phyloP scores from a whole-genome alignment of 2,797 vertebrate species.

The Pangasius krempfi region DNA sequence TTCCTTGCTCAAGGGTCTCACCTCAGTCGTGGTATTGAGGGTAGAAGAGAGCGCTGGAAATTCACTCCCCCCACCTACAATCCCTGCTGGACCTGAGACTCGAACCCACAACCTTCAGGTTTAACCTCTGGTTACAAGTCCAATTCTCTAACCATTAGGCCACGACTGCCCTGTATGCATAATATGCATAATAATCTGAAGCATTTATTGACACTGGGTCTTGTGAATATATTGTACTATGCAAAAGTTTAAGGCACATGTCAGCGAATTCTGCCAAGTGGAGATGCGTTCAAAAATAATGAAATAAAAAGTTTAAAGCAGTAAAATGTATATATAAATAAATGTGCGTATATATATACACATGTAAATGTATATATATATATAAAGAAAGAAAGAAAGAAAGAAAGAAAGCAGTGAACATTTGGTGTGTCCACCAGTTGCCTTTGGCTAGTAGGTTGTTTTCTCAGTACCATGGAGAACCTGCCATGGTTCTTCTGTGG shows the following conservation, averaged over 20 bases:
- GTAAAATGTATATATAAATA: neutral
- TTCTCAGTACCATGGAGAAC: neutral
- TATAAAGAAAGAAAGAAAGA: no score
- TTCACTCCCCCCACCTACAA: no score
- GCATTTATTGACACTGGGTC: neutral
- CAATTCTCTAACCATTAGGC: no score
- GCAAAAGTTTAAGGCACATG: neutral
- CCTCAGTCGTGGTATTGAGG: no score
- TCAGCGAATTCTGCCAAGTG: neutral
- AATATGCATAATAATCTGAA: neutral
- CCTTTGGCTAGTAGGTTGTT: neutral
- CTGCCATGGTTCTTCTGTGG: neutral
- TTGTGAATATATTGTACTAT: neutral
- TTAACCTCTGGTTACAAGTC: no score
- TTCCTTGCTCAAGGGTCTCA: no score
- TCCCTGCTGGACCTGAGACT: no score
- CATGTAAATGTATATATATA: no score
- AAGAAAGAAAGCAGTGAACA: neutral
- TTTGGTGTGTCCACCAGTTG: neutral
- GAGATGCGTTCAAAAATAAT: neutral
- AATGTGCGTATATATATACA: no score
- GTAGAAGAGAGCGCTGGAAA: no score
- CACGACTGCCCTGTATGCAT: no score
- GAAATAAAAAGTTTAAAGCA: neutral
- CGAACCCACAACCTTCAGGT: no score